These are phyloP conservation scores for Homalodisca vitripennis DNA, from an alignment of 1,140 invertebrate species.

Conservation along the genomic window DNA sequence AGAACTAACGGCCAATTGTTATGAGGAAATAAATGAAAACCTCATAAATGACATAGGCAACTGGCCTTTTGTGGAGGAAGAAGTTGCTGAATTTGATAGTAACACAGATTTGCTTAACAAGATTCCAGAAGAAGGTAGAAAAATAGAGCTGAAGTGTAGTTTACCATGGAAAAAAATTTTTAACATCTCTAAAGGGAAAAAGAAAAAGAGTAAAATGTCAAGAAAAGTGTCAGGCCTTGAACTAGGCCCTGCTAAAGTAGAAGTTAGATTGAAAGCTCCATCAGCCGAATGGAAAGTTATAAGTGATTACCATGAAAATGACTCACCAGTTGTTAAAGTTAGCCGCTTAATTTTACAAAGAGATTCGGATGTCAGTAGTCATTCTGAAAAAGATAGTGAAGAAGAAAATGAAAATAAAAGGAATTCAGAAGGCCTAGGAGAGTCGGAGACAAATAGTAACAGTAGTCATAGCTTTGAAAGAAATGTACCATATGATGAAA, in stretches of 20 bases:
- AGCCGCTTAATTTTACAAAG: conserved; percentile 18
- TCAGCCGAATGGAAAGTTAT: conserved; percentile 24
- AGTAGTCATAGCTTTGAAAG: background rate
- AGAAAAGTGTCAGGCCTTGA: conserved; percentile 14
- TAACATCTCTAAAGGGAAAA: conserved; percentile 18
- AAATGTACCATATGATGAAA: conserved; percentile 7
- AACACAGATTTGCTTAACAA: conserved; percentile 11
- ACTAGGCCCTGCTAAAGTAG: conserved; percentile 23
- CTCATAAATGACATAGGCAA: conserved; percentile 20
- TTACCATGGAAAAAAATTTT: conserved; percentile 25
- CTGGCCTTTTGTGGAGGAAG: conserved; percentile 26
- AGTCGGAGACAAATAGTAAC: background rate
- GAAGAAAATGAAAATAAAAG: conserved; percentile 27
- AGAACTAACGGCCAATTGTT: conserved; percentile 10
- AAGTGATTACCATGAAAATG: conserved; percentile 6
- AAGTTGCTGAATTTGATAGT: conserved; percentile 12
- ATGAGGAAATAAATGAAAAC: conserved; percentile 23
- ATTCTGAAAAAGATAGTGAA: conserved; percentile 28
- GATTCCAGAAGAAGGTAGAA: conserved; percentile 15
- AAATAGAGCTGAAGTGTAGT: conserved; percentile 22
- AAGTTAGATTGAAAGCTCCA: conserved; percentile 11
- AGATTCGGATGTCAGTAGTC: conserved; percentile 9
- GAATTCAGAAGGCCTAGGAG: background rate
- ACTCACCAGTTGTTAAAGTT: conserved; percentile 19
- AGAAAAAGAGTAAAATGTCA: background rate